Conservation (phyloP, 2,113 vertebrate species). For the Anolis sagrei region DNA sequence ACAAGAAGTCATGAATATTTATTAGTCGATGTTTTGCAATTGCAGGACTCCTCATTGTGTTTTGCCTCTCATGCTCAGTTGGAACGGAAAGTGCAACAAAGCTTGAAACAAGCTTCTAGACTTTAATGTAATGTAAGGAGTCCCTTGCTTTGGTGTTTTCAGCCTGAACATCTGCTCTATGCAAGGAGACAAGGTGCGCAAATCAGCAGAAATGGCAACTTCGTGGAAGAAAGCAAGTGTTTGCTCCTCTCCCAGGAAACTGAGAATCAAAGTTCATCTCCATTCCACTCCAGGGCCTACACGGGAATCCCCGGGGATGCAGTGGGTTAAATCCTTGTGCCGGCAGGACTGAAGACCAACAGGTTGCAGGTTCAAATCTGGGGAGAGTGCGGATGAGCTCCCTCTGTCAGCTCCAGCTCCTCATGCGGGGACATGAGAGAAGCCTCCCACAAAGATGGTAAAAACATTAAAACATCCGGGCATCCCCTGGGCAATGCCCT, state of each 20-base stretch:
- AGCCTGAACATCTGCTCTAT: slow-evolving; percentile 75
- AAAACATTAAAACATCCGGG: too few species aligned
- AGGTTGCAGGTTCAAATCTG: too few species aligned
- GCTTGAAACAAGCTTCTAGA: slow-evolving; percentile 68
- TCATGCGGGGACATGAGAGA: too few species aligned
- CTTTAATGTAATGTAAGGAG: slow-evolving; percentile 74
- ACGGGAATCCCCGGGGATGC: too few species aligned
- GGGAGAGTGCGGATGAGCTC: too few species aligned
- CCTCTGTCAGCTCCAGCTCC: too few species aligned
- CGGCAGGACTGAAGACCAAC: too few species aligned
- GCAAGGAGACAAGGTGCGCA: slow-evolving; percentile 37
- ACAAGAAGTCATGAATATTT: slow-evolving; percentile 73
- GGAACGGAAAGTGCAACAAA: slow-evolving; percentile 69
- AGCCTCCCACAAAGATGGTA: too few species aligned
- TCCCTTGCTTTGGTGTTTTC: slow-evolving; percentile 72
- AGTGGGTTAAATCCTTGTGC: too few species aligned
- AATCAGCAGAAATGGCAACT: slow-evolving; percentile 50
- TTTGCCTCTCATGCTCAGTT: slow-evolving; percentile 74
- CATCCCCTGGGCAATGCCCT: too few species aligned
- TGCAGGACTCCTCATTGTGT: slow-evolving; percentile 71
- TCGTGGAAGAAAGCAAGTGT: slow-evolving; percentile 63
- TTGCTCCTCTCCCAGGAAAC: slow-evolving; percentile 30
- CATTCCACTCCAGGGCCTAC: background rate
- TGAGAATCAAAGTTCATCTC: slow-evolving; percentile 41
- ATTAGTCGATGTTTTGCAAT: slow-evolving; percentile 69